Evolutionary conservation across 1,140 invertebrate genomes (phyloP), one percentile per base, ranked within the genome.

Genomic region (Scaptomyza pallida): DNA sequence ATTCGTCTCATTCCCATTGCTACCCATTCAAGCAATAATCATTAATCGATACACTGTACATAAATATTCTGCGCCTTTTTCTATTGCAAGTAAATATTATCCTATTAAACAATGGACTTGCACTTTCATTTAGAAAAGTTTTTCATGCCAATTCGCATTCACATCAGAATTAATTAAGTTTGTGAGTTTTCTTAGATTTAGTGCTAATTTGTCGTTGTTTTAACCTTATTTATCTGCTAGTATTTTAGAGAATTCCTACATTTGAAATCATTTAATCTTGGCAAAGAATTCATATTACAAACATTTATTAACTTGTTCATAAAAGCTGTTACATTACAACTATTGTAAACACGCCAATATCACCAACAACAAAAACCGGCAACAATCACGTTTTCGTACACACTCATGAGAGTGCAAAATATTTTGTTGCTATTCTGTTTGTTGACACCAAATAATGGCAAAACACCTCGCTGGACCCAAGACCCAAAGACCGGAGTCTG

Each of bases 361-460:
- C n/a, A 47, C 40, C 70, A 57, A 47, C 26, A 74, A 68, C 41
- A 26, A 60, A 72, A 37, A n/a, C n/a, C n/a, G n/a, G n/a, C 21
- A 44, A 35, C 50, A 79, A 75, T 75, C 71, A 83, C 79, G 75
- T 80, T 81, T 75, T 52, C 26, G 23, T 41, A 48, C 68, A 55
- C 57, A 75, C 52, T 76, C 63, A 85, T 80, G 74, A 86, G 69
- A 86, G 81, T 81, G 81, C 61, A 61, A 83, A 86, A 69, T 72
- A 83, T 85, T 79, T 85, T 80, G 81, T 85, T 76, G 76, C 65
- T 85, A 85, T 83, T 85, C 86, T 83, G 80, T 83, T n/a, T 76
- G 60, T 83, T 83, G 72, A 80, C 80, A 83, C 76, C 75, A 80
- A 69, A 79, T 83, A 64, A 75, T n/a, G 6, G 13, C 48, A 0